Evolutionary conservation across 2,888 invertebrate genomes (phyloP).

Genomic region (Cephus nigrinus): DNA sequence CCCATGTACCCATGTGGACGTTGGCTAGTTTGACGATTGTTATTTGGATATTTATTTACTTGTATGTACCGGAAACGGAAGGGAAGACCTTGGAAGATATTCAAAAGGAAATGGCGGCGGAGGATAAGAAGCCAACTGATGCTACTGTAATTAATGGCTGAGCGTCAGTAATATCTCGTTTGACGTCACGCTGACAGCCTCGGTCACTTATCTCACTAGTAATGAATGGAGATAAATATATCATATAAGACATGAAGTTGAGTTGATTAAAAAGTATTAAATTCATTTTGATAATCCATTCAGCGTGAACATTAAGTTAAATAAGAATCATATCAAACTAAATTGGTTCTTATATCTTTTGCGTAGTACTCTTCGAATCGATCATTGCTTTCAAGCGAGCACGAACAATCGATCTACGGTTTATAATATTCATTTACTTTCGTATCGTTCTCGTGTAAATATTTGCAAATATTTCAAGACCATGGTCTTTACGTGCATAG

Average conservation of each 20-base stretch:
- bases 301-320: neutral
- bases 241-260: neutral
- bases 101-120: slow-evolving; percentile 49
- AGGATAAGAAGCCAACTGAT: slow-evolving; percentile 17
- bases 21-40: slow-evolving; percentile 53
- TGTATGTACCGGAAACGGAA: slow-evolving; percentile 61
- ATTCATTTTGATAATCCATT: neutral
- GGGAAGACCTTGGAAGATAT: slow-evolving; percentile 62
- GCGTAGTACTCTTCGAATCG: no score
- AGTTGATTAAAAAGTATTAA: neutral
- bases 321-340: neutral
- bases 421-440: no score
- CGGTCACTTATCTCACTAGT: neutral
- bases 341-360: no score
- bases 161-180: neutral
- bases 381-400: no score
- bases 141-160: slow-evolving; percentile 13
- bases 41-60: slow-evolving; percentile 56
- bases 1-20: slow-evolving; percentile 51
- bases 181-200: neutral
- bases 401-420: no score
- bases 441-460: no score
- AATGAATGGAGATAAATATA: neutral
- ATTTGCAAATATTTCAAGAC: no score
- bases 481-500: no score